Evolutionary conservation across 1,140 invertebrate species (phyloP), one percentile per base, ranked within the genome.

Genomic region (Drosophila melanica): DNA sequence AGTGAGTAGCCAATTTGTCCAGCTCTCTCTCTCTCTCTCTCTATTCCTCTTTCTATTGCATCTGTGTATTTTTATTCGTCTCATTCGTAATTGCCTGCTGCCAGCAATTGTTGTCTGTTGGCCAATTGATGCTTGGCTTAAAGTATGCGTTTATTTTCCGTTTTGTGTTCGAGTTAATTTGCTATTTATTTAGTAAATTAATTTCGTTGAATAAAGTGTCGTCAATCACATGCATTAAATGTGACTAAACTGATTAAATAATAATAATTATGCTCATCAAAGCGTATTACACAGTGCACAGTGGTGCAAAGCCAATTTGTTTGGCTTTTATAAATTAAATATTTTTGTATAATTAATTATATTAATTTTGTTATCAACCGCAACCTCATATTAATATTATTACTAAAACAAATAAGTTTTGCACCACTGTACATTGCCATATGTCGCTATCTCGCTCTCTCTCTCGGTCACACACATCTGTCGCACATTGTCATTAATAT

Each of bases 401-500:
- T 20, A 51, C 20, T 50, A 14, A 62, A 35, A 23, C 37, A 71
- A 55, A 68, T 57, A 9, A 35, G 12, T 5, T 63, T 1, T 60
- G 33, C 37, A 73, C 44, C 63, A 81, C 79, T 58, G 79, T 81
- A 35, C 47, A 20, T 30, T n/a, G 39, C 23, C n/a, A 30, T 33
- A 42, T 50, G 54, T 27, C 5, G 27, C 50, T 41, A 18, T 57
- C 33, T 47, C 39, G 44, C 12, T 62, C 30, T 33, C 35, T 20
- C 8, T 66, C 57, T 58, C 12, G 64, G 14, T 47, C 67, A 50
- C 53, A 50, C 53, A 67, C 78, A 79, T 68, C 59, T 65, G 50
- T 79, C 60, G 65, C 81, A 80, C 59, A 59, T 65, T 79, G 55
- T 87, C 60, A 82, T 82, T 77, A 79, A 87, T 87, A 79, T 77